These are phyloP conservation scores for Zapus hudsonius DNA, from an alignment of 2,113 vertebrate species.

Conservation along the genomic window DNA sequence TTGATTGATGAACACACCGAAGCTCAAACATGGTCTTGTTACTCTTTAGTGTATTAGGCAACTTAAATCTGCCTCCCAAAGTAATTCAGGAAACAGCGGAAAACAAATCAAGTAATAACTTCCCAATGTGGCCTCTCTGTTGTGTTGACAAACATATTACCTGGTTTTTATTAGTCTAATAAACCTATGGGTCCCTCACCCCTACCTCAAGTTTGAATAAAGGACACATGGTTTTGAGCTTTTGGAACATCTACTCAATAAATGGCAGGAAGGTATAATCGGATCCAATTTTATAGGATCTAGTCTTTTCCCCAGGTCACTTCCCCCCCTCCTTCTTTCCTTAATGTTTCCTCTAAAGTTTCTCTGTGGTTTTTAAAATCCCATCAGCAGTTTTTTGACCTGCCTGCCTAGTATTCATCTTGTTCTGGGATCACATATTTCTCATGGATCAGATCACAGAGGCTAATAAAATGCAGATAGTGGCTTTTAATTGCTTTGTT, in stretches of 20 bases:
- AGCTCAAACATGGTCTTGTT: not conserved
- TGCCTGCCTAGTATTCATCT: constrained; percentile 49
- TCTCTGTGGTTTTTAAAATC: constrained; percentile 79
- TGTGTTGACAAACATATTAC: constrained; percentile 67
- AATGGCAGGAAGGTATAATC: constrained; percentile 57
- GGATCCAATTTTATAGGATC: constrained; percentile 76
- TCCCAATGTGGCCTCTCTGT: constrained; percentile 40
- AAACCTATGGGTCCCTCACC: constrained; percentile 40
- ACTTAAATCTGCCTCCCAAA: not conserved
- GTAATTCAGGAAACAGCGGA: not conserved
- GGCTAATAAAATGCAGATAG: constrained; percentile 63
- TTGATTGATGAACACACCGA: constrained; percentile 8
- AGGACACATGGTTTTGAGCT: constrained; percentile 65
- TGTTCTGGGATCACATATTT: constrained; percentile 69
- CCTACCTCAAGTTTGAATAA: constrained; percentile 66
- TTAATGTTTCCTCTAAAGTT: constrained; percentile 72
- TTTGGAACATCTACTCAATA: constrained; percentile 61
- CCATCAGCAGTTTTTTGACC: constrained; percentile 73
- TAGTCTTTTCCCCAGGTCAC: constrained; percentile 59
- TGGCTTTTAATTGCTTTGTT: not conserved
- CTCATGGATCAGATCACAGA: constrained; percentile 73
- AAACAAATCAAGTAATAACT: constrained; percentile 37
- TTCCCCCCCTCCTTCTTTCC: constrained; percentile 73
- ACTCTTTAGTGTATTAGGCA: not conserved
- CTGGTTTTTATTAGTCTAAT: constrained; percentile 66